A percentile compares a stretch with the other conserved stretches of the same genome.
Conservation (phyloP, 2,797 vertebrate genomes). For the Melopsittacus undulatus region DNA sequence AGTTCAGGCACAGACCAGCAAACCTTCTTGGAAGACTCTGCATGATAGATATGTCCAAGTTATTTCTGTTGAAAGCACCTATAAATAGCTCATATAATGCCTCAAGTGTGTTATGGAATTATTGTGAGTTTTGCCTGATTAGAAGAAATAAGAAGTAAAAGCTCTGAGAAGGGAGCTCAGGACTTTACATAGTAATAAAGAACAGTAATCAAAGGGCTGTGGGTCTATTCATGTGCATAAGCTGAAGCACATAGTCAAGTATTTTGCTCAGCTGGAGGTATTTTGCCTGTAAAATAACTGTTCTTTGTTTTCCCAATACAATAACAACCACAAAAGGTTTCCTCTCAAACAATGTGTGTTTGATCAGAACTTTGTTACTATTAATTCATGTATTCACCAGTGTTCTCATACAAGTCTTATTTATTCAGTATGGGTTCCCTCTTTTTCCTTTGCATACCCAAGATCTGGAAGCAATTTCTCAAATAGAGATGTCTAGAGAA, state of each 20-base stretch:
- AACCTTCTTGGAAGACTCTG: neutral
- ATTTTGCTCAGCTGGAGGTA: conserved; percentile 7
- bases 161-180: conserved; percentile 2
- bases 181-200: conserved; percentile 3
- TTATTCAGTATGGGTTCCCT: neutral
- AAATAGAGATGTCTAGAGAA: neutral
- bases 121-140: conserved; percentile 33
- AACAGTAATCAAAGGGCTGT: neutral
- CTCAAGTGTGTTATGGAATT: neutral
- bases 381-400: neutral
- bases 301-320: neutral
- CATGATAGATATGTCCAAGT: conserved; percentile 1
- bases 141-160: conserved; percentile 27
- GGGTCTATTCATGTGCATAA: neutral
- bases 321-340: neutral
- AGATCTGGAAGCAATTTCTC: neutral
- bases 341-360: neutral
- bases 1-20: neutral
- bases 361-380: neutral
- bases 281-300: neutral
- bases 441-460: neutral
- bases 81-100: conserved; percentile 36
- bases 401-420: neutral
- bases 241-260: neutral
- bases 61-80: conserved; percentile 47